Conservation (phyloP, 2,113 vertebrate species). For the Coregonus clupeaformis region DNA sequence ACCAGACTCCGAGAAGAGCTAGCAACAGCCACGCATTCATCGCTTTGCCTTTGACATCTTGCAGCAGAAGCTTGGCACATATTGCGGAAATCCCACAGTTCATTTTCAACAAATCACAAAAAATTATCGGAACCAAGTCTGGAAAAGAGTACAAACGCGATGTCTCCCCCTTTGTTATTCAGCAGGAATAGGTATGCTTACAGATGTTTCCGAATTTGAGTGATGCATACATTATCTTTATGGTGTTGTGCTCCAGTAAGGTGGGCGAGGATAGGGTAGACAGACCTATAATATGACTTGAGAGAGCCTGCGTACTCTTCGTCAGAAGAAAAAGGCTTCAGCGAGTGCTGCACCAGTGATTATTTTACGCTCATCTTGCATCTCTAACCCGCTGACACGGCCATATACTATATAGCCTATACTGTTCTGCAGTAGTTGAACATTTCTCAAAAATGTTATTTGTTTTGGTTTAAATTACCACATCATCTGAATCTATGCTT, state of each 20-base stretch:
- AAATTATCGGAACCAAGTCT: background rate
- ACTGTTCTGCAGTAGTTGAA: background rate
- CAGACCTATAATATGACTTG: conserved; percentile 1
- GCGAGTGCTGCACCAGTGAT: background rate
- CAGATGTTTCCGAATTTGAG: conserved; percentile 11
- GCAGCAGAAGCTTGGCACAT: conserved; percentile 30
- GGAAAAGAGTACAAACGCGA: background rate
- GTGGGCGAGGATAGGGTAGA: conserved; percentile 15
- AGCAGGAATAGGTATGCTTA: background rate
- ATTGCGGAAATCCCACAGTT: background rate
- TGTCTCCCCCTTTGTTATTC: background rate
- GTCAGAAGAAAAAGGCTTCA: background rate
- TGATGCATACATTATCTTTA: conserved; percentile 17
- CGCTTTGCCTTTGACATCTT: conserved; percentile 47
- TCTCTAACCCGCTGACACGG: conserved; percentile 26
- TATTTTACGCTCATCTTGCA: background rate
- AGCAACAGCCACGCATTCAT: conserved; percentile 59
- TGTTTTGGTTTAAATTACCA: too few relatives aligned
- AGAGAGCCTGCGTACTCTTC: conserved; percentile 14
- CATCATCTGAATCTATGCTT: too few relatives aligned
- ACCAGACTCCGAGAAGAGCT: conserved; percentile 69
- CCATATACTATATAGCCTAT: background rate
- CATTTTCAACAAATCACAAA: background rate
- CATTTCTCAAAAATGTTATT: too few relatives aligned
- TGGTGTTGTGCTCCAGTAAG: conserved; percentile 8